A percentile compares a stretch with the other conserved stretches of the same genome.
phyloP scores from a whole-genome alignment of 2,797 vertebrate genomes.

The Kryptopterus vitreolus region DNA sequence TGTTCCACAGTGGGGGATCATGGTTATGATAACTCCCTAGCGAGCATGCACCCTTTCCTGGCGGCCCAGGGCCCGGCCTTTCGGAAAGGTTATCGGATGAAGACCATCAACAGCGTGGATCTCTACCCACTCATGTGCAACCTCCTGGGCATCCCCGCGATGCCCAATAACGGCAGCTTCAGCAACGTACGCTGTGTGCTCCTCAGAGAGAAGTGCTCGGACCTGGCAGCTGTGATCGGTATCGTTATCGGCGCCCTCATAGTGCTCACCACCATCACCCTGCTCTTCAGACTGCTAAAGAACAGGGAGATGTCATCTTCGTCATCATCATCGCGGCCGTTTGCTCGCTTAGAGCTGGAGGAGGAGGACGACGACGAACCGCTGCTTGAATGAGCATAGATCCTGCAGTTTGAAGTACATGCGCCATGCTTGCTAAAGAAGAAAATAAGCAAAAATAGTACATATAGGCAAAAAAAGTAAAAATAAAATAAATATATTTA shows the following conservation, averaged over 20 bases:
- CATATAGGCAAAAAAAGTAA: background rate
- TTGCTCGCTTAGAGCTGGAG: conserved; percentile 81
- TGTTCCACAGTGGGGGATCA: conserved; percentile 87
- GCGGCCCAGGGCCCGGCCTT: conserved; percentile 87
- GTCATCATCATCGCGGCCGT: conserved; percentile 57
- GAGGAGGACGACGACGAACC: conserved; percentile 79
- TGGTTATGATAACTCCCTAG: conserved; percentile 88
- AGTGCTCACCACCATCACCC: conserved; percentile 74
- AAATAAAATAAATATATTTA: background rate
- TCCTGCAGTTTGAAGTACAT: conserved; percentile 1
- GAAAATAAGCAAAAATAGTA: background rate
- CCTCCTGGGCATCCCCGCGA: conserved; percentile 77
- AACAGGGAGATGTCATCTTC: conserved; percentile 50
- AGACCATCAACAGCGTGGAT: conserved; percentile 79
- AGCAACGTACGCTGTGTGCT: conserved; percentile 77
- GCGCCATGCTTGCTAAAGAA: background rate
- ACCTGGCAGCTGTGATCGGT: conserved; percentile 72
- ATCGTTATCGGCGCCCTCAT: conserved; percentile 80
- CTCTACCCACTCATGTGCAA: conserved; percentile 95
- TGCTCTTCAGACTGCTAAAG: conserved; percentile 73
- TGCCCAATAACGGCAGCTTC: conserved; percentile 88
- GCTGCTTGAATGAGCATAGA: conserved; percentile 71
- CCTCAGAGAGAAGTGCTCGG: conserved; percentile 74
- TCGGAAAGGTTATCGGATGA: conserved; percentile 69
- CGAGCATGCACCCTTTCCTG: conserved; percentile 95